phyloP scores from a whole-genome alignment of 2,888 invertebrate genomes.

The Ischnura elegans region DNA sequence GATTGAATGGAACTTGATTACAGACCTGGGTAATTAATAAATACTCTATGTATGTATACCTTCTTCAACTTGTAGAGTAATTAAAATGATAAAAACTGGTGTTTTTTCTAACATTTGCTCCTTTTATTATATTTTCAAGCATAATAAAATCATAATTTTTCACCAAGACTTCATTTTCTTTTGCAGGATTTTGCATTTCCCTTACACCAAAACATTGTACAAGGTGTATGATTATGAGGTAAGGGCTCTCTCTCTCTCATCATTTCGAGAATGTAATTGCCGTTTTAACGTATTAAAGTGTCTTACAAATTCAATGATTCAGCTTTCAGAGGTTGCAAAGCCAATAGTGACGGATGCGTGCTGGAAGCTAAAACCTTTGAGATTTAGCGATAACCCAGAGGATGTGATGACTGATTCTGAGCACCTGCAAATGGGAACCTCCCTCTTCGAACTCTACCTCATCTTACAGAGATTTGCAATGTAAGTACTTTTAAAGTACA shows the following conservation, averaged over 20 bases:
- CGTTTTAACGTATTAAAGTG: background rate
- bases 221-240: constrained; percentile 86
- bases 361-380: constrained; percentile 84
- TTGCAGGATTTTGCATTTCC: constrained; percentile 85
- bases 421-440: constrained; percentile 90
- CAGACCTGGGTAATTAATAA: too few species aligned
- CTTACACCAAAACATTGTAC: constrained; percentile 87
- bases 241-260: constrained; percentile 73
- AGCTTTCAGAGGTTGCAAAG: constrained; percentile 83
- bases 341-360: constrained; percentile 87
- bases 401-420: constrained; percentile 78
- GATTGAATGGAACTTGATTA: too few species aligned
- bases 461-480: constrained; percentile 91
- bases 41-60: too few species aligned
- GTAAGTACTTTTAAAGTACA: constrained; percentile 82
- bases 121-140: too few species aligned
- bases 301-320: constrained; percentile 67
- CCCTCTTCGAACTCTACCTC: constrained; percentile 94
- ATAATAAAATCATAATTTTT: too few species aligned
- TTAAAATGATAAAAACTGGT: too few species aligned
- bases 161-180: too few species aligned
- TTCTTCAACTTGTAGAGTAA: too few species aligned
- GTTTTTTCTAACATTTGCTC: too few species aligned
- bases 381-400: constrained; percentile 76
- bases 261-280: background rate